These are phyloP conservation scores for Epizoanthus scotinus DNA, from an alignment of 92 coral and sea anemone genomes.

Conservation along the genomic window DNA sequence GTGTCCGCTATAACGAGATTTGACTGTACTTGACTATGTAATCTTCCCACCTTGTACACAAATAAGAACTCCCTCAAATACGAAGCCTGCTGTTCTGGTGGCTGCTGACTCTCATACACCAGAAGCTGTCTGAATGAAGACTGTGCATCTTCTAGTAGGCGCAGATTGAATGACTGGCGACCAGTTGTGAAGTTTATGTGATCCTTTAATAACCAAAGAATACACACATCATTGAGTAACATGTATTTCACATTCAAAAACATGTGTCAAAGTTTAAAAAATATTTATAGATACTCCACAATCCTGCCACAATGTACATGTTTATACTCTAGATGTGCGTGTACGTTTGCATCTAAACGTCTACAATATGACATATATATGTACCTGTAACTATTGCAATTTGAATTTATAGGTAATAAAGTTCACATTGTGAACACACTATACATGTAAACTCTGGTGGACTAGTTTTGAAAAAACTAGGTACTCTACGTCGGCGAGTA, in stretches of 20 bases:
- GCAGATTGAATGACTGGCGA: slow-evolving; percentile 92
- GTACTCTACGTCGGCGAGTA: too few species aligned
- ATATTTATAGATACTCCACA: too few species aligned
- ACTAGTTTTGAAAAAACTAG: too few species aligned
- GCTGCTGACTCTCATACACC: slow-evolving; percentile 88
- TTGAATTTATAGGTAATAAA: too few species aligned
- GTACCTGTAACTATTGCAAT: too few species aligned
- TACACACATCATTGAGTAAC: not conserved
- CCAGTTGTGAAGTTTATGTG: slow-evolving; percentile 97
- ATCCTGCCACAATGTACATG: too few species aligned
- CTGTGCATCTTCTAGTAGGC: slow-evolving; percentile 90
- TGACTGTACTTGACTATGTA: not conserved
- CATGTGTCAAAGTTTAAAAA: not conserved
- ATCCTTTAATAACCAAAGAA: slow-evolving; percentile 54
- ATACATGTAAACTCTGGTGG: too few species aligned
- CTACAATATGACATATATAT: too few species aligned
- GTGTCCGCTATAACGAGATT: too few species aligned
- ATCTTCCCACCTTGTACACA: slow-evolving; percentile 80
- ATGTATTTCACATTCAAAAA: not conserved
- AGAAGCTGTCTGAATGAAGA: slow-evolving; percentile 79
- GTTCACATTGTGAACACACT: too few species aligned
- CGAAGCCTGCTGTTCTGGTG: slow-evolving; percentile 90
- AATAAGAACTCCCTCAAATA: slow-evolving; percentile 93
- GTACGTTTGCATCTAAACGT: too few species aligned
- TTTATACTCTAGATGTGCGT: too few species aligned